Conservation (phyloP, 2,797 vertebrate species). For the Enteromius treurensis region DNA sequence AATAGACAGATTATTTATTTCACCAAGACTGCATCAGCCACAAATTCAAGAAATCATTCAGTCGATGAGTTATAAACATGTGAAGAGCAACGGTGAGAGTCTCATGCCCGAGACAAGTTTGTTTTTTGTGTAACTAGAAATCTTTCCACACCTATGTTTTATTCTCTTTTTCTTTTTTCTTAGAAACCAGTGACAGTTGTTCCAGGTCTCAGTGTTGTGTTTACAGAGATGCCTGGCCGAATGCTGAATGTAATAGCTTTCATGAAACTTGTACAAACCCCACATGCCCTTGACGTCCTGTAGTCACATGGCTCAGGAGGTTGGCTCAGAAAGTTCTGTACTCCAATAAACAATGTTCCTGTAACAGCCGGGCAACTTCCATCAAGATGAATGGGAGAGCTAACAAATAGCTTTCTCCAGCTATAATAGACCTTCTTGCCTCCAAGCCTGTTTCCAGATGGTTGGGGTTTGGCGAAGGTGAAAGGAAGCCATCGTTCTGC, state of each 20-base stretch:
- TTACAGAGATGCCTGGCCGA: background rate
- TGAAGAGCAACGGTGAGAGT: background rate
- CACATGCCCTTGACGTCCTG: background rate
- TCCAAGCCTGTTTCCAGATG: constrained; percentile 7
- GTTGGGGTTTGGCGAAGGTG: constrained; percentile 21
- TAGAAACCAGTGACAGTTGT: background rate
- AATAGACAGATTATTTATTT: constrained; percentile 26
- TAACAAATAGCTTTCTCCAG: background rate
- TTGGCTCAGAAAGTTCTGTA: background rate
- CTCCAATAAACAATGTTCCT: constrained; percentile 2
- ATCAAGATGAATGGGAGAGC: constrained; percentile 4
- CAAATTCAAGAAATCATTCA: background rate
- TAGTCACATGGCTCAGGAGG: background rate
- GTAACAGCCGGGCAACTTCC: constrained; percentile 6
- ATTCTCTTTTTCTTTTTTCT: background rate
- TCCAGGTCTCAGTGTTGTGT: background rate
- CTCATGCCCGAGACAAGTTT: background rate
- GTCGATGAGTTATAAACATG: background rate
- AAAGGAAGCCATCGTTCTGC: constrained; percentile 18
- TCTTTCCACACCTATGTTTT: background rate
- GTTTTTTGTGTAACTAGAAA: background rate
- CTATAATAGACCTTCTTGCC: background rate
- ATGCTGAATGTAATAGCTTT: constrained; percentile 8
- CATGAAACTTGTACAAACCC: background rate
- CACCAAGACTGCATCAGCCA: constrained; percentile 4